Evolutionary conservation across 2,888 invertebrate species (phyloP), one percentile per base, ranked within the genome.

Genomic region (Urechis unicinctus): DNA sequence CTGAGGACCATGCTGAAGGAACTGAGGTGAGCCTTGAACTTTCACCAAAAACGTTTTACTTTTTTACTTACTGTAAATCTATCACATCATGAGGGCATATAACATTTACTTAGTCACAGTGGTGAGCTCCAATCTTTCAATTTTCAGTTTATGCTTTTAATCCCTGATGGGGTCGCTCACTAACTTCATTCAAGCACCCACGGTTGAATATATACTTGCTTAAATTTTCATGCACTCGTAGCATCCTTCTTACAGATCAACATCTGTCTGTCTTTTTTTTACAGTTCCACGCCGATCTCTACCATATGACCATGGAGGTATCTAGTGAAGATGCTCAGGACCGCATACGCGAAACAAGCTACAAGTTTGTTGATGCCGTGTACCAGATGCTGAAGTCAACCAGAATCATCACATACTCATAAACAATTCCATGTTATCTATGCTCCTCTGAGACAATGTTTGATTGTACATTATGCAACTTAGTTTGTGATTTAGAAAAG

Each of bases 201-300:
- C n/a, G n/a, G n/a, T n/a, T n/a, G n/a, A n/a, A n/a, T n/a, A n/a
- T n/a, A n/a, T n/a, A n/a, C n/a, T n/a, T n/a, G n/a, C n/a, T n/a
- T n/a, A n/a, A n/a, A n/a, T 21, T n/a, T 9, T n/a, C n/a, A n/a
- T n/a, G n/a, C n/a, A n/a, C n/a, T n/a, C n/a, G n/a, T n/a, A n/a
- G n/a, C n/a, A n/a, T n/a, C n/a, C n/a, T n/a, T n/a, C n/a, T n/a
- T n/a, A 45, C 6, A n/a, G n/a, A n/a, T n/a, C n/a, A n/a, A n/a
- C n/a, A n/a, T n/a, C n/a, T n/a, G n/a, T n/a, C n/a, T n/a, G 26
- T 30, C 22, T 43, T 30, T 54, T 41, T 50, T 28, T 70, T 71
- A 31, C 69, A 76, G 74, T 75, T 72, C 65, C 68, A 69, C 47
- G 73, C 75, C 9, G 72, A 75, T 60, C 55, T 77, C 56, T 74